Conservation (phyloP, 2,888 invertebrate genomes). For the Gortyna flavago region DNA sequence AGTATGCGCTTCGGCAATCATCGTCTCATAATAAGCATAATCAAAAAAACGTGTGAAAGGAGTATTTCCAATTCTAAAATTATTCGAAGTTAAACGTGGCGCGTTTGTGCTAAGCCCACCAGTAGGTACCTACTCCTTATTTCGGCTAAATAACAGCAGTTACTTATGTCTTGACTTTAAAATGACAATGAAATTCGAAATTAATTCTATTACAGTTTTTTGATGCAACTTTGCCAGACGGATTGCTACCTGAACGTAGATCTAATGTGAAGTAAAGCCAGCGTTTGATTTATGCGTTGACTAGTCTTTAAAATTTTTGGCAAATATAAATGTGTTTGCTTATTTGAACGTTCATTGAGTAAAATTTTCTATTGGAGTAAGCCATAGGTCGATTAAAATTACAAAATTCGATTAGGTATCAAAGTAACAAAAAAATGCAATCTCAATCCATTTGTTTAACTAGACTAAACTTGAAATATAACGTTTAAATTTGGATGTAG, state of each 20-base stretch:
- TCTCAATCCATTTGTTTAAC: background rate
- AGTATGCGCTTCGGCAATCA: background rate
- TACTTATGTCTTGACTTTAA: constrained; percentile 6
- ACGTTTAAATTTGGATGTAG: background rate
- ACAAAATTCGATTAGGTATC: background rate
- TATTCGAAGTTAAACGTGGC: background rate
- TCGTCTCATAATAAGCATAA: background rate
- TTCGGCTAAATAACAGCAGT: constrained; percentile 12
- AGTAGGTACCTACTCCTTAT: background rate
- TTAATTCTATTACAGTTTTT: constrained; percentile 17
- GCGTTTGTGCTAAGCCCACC: too few relatives aligned
- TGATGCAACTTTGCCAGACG: constrained; percentile 28
- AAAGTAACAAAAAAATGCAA: background rate
- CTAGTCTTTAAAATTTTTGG: background rate
- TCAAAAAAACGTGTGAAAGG: background rate
- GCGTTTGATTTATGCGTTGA: constrained; percentile 30
- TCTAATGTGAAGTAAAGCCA: constrained; percentile 22
- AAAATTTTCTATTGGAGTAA: too few relatives aligned
- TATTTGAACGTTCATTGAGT: background rate
- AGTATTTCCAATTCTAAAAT: background rate
- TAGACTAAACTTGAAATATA: background rate
- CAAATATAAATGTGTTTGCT: background rate
- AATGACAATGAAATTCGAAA: constrained; percentile 8
- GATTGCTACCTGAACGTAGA: constrained; percentile 1
- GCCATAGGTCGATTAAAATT: background rate